Percentiles rank a stretch among this genome's conserved stretches.
These are phyloP conservation scores for Chydorus sphaericus DNA, from an alignment of 2,888 invertebrate species.

Conservation along the genomic window DNA sequence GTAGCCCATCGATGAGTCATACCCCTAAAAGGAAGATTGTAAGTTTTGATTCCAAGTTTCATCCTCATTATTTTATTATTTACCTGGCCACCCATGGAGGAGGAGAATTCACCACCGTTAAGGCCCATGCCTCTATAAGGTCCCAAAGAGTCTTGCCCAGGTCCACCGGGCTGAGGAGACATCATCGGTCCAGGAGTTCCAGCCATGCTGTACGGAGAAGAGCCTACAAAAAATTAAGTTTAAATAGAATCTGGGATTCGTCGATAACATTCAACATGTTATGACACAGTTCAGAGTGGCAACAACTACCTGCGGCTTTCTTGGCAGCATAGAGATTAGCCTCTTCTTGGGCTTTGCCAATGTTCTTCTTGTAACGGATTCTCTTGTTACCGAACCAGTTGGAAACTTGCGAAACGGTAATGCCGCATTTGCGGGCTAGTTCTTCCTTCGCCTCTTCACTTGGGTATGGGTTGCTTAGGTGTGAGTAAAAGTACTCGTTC, in stretches of 20 bases:
- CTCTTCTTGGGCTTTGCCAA: constrained; percentile 98
- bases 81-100: constrained; percentile 30
- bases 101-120: constrained; percentile 67
- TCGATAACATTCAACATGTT: too few species aligned
- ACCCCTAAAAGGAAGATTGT: constrained; percentile 39
- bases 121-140: constrained; percentile 55
- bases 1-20: constrained; percentile 61
- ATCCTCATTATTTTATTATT: constrained; percentile 19
- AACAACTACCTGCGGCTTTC: constrained; percentile 76
- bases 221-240: too few species aligned
- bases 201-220: constrained; percentile 74
- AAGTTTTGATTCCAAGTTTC: background rate
- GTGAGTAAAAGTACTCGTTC: constrained; percentile 99
- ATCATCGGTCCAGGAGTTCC: constrained; percentile 89
- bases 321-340: constrained; percentile 97
- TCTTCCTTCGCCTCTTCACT: constrained; percentile 99
- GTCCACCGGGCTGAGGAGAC: constrained; percentile 54
- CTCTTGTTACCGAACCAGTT: constrained; percentile 99
- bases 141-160: constrained; percentile 73
- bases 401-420: constrained; percentile 93
- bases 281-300: constrained; percentile 66
- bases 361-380: constrained; percentile 99
- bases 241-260: too few species aligned
- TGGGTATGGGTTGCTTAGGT: constrained; percentile 98
- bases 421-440: constrained; percentile 95